A percentile compares a stretch with the other conserved stretches of the same genome.
These are phyloP conservation scores for Drosophila seguyi DNA, from an alignment of 1,140 invertebrate genomes.

Conservation along the genomic window DNA sequence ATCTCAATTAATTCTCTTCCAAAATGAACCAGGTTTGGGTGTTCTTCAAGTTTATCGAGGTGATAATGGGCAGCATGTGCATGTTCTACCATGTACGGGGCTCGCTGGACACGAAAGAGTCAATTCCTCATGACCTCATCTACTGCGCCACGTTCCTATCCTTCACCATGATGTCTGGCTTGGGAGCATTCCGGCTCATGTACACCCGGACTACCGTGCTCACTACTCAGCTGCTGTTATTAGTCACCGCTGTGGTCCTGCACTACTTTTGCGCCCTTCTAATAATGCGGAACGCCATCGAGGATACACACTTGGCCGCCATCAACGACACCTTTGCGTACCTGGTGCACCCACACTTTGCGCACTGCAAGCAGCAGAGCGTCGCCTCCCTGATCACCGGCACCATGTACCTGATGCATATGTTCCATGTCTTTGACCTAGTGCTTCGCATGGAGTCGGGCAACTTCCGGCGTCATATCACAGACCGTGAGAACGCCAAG, in stretches of 20 bases:
- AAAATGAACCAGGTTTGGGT: slow-evolving; percentile 54
- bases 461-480: slow-evolving; percentile 20
- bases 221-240: slow-evolving; percentile 22
- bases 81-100: slow-evolving; percentile 31
- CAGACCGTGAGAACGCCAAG: neutral
- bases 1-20: neutral
- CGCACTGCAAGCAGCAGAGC: slow-evolving; percentile 48
- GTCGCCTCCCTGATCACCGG: slow-evolving; percentile 46
- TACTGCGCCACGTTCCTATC: slow-evolving; percentile 38
- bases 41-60: slow-evolving; percentile 43
- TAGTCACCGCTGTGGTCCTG: neutral
- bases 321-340: neutral
- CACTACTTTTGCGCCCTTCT: slow-evolving; percentile 34
- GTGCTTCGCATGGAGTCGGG: slow-evolving; percentile 36
- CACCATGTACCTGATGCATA: slow-evolving; percentile 57
- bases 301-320: neutral
- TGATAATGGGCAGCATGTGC: slow-evolving; percentile 29
- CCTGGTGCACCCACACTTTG: slow-evolving; percentile 37
- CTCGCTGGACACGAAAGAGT: slow-evolving; percentile 1
- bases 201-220: slow-evolving; percentile 11
- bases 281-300: slow-evolving; percentile 2
- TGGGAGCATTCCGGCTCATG: slow-evolving; percentile 23
- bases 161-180: slow-evolving; percentile 9
- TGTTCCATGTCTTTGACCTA: slow-evolving; percentile 35
- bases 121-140: slow-evolving; percentile 17